Conservation (phyloP, 2,113 vertebrate species). For the Mustela nigripes region DNA sequence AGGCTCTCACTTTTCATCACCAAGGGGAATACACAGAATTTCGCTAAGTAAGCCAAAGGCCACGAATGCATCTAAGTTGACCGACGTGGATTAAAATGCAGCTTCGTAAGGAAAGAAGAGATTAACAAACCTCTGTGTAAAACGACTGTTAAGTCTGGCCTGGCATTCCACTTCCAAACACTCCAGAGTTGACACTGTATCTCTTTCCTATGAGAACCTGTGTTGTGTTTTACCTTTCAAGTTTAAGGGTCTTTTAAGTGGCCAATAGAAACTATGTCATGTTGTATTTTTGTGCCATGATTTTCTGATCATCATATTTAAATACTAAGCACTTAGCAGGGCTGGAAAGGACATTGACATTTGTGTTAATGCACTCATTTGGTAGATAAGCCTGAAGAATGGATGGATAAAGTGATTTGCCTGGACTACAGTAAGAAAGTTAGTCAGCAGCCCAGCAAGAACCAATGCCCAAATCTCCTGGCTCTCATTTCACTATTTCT, state of each 20-base stretch:
- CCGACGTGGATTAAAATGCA: not conserved
- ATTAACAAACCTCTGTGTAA: not conserved
- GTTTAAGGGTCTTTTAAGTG: not conserved
- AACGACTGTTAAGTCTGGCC: not conserved
- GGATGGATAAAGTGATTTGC: not conserved
- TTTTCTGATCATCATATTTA: conserved; percentile 32
- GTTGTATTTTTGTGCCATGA: not conserved
- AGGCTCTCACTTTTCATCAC: not conserved
- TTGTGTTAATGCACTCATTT: not conserved
- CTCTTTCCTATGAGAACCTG: not conserved
- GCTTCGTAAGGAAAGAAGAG: not conserved
- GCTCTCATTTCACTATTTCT: not conserved
- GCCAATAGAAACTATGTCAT: not conserved
- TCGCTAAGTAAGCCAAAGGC: not conserved
- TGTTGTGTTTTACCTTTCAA: not conserved
- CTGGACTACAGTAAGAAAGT: not conserved
- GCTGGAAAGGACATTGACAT: not conserved
- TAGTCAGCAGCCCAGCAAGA: not conserved
- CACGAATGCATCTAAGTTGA: not conserved
- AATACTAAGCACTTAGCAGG: conserved; percentile 15
- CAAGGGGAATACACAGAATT: not conserved
- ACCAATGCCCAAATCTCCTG: not conserved
- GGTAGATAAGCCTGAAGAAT: not conserved
- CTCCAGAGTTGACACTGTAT: not conserved
- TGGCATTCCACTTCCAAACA: not conserved